These are phyloP conservation scores for Xestoiulus laeticollis DNA, from an alignment of 2,888 invertebrate species.

Conservation along the genomic window DNA sequence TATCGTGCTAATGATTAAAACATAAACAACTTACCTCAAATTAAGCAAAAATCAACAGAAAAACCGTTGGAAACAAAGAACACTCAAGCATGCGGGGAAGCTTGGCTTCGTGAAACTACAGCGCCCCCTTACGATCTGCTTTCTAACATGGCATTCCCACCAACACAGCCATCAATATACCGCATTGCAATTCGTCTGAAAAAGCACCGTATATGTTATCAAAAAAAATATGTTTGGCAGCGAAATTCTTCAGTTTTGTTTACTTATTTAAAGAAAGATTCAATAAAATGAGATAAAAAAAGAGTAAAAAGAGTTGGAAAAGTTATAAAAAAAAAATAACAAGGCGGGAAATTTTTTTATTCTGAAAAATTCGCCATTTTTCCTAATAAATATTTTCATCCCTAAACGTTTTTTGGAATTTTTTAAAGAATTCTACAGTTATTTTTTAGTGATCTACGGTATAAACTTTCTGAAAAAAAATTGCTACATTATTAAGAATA, in stretches of 20 bases:
- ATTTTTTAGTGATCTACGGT: too few relatives aligned
- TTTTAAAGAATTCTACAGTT: too few relatives aligned
- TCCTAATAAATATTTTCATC: too few relatives aligned
- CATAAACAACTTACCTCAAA: not conserved
- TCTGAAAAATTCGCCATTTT: too few relatives aligned
- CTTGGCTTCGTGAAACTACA: constrained; percentile 30
- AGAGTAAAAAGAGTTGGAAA: too few relatives aligned
- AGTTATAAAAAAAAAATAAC: too few relatives aligned
- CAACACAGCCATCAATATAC: not conserved
- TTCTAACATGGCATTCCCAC: constrained; percentile 5
- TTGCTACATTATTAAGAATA: too few relatives aligned
- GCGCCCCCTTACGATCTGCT: constrained; percentile 43
- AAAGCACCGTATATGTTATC: too few relatives aligned
- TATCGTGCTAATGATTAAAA: not conserved
- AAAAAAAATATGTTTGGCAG: not conserved
- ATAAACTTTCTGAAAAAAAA: too few relatives aligned
- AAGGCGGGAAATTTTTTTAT: too few relatives aligned
- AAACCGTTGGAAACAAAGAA: constrained; percentile 43
- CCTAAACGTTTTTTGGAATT: too few relatives aligned
- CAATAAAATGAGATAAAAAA: too few relatives aligned
- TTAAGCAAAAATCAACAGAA: not conserved
- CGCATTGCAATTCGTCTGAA: not conserved
- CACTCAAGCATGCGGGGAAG: constrained; percentile 16
- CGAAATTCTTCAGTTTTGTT: not conserved
- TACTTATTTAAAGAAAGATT: not conserved